Evolutionary conservation across 2,797 vertebrate species (phyloP).

Genomic region (Poeciliopsis gracilis): DNA sequence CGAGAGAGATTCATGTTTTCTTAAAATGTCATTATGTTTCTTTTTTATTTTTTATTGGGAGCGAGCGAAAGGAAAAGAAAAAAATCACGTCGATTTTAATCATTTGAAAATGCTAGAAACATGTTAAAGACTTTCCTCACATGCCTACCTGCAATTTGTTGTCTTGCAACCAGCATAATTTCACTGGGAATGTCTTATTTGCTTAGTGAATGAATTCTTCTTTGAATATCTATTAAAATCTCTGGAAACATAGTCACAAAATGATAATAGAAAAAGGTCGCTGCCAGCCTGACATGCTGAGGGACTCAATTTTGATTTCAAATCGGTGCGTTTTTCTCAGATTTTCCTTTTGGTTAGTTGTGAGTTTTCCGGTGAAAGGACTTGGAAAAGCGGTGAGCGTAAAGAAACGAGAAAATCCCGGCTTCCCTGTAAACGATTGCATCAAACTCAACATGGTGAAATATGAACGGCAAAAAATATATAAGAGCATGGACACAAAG

Average conservation of each 20-base stretch:
- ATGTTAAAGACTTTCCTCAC: background rate
- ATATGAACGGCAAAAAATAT: slow-evolving; percentile 13
- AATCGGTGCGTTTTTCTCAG: background rate
- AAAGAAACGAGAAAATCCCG: slow-evolving; percentile 6
- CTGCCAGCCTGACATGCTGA: background rate
- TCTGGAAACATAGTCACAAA: background rate
- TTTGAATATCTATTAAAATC: slow-evolving; percentile 5
- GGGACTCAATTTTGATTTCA: slow-evolving; percentile 7
- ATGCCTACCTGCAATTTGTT: background rate
- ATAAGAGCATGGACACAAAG: background rate
- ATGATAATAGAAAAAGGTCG: slow-evolving; percentile 3
- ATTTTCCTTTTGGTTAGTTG: background rate
- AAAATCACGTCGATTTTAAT: slow-evolving; percentile 4
- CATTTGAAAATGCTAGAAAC: background rate
- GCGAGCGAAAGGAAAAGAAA: background rate
- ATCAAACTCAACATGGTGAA: slow-evolving; percentile 4
- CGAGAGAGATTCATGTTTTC: background rate
- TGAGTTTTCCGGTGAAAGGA: background rate
- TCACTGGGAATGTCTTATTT: slow-evolving; percentile 1
- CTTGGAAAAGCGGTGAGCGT: background rate
- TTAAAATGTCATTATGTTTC: background rate
- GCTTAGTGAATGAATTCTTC: background rate
- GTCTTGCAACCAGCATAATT: background rate
- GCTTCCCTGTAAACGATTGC: slow-evolving; percentile 6
- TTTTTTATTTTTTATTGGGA: background rate